These are phyloP conservation scores for Trichogramma dendrolimi DNA, from an alignment of 2,888 invertebrate genomes.

Conservation along the genomic window DNA sequence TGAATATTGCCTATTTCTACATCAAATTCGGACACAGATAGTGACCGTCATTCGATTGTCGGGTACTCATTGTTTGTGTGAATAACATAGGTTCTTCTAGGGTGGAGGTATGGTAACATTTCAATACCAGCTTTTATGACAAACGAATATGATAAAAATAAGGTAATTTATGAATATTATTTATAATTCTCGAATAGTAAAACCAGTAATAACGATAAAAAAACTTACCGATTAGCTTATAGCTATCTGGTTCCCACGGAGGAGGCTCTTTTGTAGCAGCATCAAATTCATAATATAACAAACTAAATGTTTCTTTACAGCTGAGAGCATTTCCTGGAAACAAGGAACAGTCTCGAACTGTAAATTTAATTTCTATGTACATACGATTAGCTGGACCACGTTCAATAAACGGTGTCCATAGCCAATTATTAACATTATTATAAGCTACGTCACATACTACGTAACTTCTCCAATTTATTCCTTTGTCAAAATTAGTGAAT, in stretches of 20 bases:
- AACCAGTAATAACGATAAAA: slow-evolving; percentile 5
- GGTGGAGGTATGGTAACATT: no score
- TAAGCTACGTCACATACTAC: slow-evolving; percentile 96
- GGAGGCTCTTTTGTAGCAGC: slow-evolving; percentile 88
- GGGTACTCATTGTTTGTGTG: background rate
- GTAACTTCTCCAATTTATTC: slow-evolving; percentile 93
- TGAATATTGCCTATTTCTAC: no score
- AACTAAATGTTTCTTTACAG: slow-evolving; percentile 95
- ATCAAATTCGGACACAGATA: no score
- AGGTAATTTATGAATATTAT: background rate
- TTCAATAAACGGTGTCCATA: slow-evolving; percentile 95
- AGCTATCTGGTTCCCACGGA: slow-evolving; percentile 92
- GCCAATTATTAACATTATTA: slow-evolving; percentile 95
- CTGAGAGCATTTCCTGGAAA: slow-evolving; percentile 90
- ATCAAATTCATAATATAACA: slow-evolving; percentile 92
- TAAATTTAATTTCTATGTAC: slow-evolving; percentile 95
- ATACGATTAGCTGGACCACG: slow-evolving; percentile 88
- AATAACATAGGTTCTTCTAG: no score
- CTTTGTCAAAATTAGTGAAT: slow-evolving; percentile 90
- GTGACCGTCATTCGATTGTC: no score
- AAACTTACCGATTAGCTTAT: slow-evolving; percentile 77
- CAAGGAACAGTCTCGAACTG: slow-evolving; percentile 90
- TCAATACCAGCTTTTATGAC: no score
- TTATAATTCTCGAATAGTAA: background rate
- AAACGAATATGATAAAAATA: no score